A percentile compares a stretch with the other conserved stretches of the same genome.
Evolutionary conservation across 1,140 invertebrate genomes (phyloP).

Genomic region (Trachymyrmex septentrionalis): DNA sequence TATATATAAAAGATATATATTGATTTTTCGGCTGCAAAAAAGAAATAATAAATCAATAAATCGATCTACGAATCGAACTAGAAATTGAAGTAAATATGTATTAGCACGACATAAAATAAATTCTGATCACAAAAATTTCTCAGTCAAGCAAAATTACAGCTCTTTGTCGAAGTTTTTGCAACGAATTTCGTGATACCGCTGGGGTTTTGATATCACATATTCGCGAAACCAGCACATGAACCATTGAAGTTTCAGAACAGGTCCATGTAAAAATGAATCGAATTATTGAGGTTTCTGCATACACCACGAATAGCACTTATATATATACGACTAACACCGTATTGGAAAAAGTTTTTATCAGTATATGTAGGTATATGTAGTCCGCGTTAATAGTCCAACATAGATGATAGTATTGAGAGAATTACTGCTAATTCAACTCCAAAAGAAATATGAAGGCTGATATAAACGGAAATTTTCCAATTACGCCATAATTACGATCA

Average conservation of each 20-base stretch:
- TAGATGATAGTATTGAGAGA: slow-evolving; percentile 27
- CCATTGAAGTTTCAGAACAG: slow-evolving; percentile 5
- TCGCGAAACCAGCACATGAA: not conserved
- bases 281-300: slow-evolving; percentile 47
- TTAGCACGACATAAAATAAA: not conserved
- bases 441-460: slow-evolving; percentile 11
- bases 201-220: not conserved
- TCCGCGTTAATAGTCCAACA: not conserved
- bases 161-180: not conserved
- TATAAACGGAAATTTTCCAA: slow-evolving; percentile 27
- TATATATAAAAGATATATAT: not conserved
- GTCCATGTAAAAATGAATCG: slow-evolving; percentile 19
- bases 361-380: not conserved
- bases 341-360: slow-evolving; percentile 52
- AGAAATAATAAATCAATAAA: not conserved
- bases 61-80: not conserved
- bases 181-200: slow-evolving; percentile 11
- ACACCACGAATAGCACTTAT: not conserved
- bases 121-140: not conserved
- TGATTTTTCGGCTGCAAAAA: not conserved
- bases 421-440: slow-evolving; percentile 37
- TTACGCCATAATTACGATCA: not conserved
- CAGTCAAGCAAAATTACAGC: slow-evolving; percentile 6
- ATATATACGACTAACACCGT: not conserved
- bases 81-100: slow-evolving; percentile 28